A percentile compares a stretch with the other conserved stretches of the same genome.
Conservation (phyloP, 2,113 vertebrate species). For the Oreocharis arfaki region DNA sequence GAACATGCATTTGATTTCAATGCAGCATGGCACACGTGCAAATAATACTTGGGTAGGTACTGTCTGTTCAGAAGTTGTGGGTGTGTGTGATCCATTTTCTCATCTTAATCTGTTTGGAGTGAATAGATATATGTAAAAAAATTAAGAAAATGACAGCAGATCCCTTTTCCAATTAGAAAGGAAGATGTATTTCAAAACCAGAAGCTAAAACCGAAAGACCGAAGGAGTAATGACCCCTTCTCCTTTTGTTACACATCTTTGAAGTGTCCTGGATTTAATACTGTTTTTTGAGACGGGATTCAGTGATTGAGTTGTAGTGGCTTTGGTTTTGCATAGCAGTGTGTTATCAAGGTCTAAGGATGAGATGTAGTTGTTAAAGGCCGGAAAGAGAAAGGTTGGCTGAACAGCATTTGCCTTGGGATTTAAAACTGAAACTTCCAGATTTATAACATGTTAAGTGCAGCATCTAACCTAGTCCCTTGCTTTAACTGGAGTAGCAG, state of each 20-base stretch:
- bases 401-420: background rate
- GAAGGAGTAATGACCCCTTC: background rate
- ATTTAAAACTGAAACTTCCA: background rate
- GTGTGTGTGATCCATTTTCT: background rate
- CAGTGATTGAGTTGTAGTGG: background rate
- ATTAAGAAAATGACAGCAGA: background rate
- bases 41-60: background rate
- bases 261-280: background rate
- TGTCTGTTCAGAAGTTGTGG: background rate
- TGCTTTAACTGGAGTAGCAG: background rate
- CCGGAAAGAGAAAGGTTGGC: background rate
- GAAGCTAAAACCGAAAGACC: background rate
- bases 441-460: background rate
- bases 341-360: background rate
- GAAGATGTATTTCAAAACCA: background rate
- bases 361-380: background rate
- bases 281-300: background rate
- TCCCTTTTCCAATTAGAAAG: background rate
- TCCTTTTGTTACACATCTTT: background rate
- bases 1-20: conserved; percentile 11
- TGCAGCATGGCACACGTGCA: background rate
- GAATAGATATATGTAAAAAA: background rate
- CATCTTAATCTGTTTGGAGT: background rate
- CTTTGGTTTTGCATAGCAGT: background rate
- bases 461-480: background rate